These are phyloP conservation scores for Drosophila helvetica DNA, from an alignment of 2,888 invertebrate genomes.

Conservation along the genomic window DNA sequence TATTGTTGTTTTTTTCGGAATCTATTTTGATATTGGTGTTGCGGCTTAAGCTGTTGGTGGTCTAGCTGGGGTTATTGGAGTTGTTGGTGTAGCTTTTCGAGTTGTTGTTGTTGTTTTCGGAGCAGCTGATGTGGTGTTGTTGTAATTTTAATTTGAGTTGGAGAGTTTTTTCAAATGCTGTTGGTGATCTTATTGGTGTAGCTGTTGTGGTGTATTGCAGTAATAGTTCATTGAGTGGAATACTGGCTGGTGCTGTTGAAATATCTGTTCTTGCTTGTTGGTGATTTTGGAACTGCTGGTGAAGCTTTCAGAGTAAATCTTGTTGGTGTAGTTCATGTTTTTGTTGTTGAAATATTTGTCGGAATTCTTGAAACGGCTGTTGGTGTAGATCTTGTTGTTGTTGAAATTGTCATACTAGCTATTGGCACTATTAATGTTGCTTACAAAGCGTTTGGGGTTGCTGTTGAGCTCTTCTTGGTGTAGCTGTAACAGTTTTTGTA, in stretches of 20 bases:
- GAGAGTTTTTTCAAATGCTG: no score
- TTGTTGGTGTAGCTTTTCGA: no score
- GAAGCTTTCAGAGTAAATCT: background rate
- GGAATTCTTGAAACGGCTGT: background rate
- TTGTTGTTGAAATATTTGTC: background rate
- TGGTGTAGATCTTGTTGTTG: background rate
- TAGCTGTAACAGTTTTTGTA: background rate
- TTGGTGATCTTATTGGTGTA: no score
- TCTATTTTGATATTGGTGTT: background rate
- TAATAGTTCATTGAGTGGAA: no score
- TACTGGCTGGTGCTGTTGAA: no score
- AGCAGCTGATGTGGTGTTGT: no score
- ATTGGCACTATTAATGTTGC: background rate
- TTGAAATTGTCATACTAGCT: background rate
- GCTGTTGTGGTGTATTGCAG: no score
- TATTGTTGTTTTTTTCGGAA: no score
- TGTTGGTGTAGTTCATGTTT: background rate
- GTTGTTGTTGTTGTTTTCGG: background rate
- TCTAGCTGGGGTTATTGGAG: no score
- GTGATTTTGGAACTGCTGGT: background rate
- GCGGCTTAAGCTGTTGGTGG: slow-evolving; percentile 27
- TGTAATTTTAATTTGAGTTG: no score
- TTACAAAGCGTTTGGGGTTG: background rate
- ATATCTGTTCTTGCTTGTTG: background rate
- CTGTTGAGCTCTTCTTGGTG: background rate